Evolutionary conservation across 2,888 invertebrate species (phyloP).

Genomic region (Hemistola chrysoprasaria): DNA sequence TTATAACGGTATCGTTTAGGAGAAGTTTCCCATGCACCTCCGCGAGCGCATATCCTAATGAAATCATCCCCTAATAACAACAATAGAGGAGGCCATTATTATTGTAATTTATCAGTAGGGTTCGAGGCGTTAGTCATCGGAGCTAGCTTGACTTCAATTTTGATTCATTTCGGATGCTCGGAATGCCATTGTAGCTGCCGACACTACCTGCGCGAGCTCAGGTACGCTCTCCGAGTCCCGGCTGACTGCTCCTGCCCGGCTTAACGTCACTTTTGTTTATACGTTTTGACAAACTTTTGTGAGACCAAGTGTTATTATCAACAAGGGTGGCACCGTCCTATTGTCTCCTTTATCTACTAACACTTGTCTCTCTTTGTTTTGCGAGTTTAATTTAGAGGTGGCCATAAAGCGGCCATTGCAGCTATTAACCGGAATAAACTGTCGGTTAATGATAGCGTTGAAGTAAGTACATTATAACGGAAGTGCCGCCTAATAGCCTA

Average conservation of each 20-base stretch:
- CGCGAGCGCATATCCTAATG: conserved; percentile 58
- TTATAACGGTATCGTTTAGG: conserved; percentile 48
- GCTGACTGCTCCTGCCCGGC: conserved; percentile 4
- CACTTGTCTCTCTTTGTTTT: conserved; percentile 42
- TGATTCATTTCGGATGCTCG: conserved; percentile 76
- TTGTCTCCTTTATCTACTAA: conserved; percentile 44
- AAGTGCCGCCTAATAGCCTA: conserved; percentile 49
- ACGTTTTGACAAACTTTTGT: conserved; percentile 68
- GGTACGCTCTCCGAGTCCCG: too few species aligned
- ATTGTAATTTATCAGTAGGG: conserved; percentile 69
- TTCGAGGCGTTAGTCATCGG: conserved; percentile 55
- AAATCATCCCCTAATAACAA: conserved; percentile 73
- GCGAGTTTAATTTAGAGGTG: conserved; percentile 29
- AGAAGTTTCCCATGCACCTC: conserved; percentile 43
- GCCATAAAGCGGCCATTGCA: conserved; percentile 32
- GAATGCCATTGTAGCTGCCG: conserved; percentile 76
- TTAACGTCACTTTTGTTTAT: conserved; percentile 56
- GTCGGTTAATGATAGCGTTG: conserved; percentile 37
- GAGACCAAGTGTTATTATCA: conserved; percentile 63
- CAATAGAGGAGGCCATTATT: conserved; percentile 65
- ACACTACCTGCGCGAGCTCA: conserved; percentile 63
- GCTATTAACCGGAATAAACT: conserved; percentile 39
- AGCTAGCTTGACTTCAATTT: conserved; percentile 58
- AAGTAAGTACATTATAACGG: conserved; percentile 51
- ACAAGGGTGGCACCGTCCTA: conserved; percentile 54